Percentiles rank a stretch among this genome's conserved stretches.
These are phyloP conservation scores for Melanerpes aurifrons DNA, from an alignment of 2,113 vertebrate species.

Conservation along the genomic window DNA sequence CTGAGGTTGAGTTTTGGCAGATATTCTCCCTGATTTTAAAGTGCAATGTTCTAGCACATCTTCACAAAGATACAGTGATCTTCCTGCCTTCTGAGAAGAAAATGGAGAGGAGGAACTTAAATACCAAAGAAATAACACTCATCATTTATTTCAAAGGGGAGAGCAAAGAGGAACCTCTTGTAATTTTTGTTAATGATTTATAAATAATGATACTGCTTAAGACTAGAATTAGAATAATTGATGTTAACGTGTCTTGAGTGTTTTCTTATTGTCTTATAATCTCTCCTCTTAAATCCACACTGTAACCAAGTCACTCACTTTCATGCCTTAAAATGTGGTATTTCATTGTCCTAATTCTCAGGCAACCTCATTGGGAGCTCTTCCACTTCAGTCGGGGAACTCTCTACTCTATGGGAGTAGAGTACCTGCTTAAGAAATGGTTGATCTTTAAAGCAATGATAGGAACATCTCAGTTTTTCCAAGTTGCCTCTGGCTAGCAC, in stretches of 20 bases:
- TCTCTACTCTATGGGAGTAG: too few relatives aligned
- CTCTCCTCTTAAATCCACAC: neutral
- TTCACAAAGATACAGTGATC: neutral
- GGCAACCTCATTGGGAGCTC: too few relatives aligned
- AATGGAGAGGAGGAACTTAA: accelerated
- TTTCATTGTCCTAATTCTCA: neutral
- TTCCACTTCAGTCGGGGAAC: too few relatives aligned
- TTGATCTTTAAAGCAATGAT: too few relatives aligned
- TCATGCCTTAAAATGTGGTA: neutral
- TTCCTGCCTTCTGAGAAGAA: neutral
- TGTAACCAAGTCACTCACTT: neutral
- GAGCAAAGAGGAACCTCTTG: neutral
- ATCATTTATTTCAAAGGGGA: neutral
- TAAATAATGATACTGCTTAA: neutral
- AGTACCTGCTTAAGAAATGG: too few relatives aligned
- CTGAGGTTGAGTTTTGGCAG: neutral
- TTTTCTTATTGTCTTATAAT: neutral
- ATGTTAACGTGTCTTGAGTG: neutral
- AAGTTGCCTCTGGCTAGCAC: too few relatives aligned
- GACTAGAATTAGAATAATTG: neutral
- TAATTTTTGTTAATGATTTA: neutral
- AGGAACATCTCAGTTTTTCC: too few relatives aligned
- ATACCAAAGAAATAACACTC: neutral
- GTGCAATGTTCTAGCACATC: neutral
- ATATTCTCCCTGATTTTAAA: neutral